Percentiles rank a stretch among this genome's conserved stretches.
These are phyloP conservation scores for Motacilla tschutschensis DNA, from an alignment of 2,113 vertebrate genomes.

Conservation along the genomic window DNA sequence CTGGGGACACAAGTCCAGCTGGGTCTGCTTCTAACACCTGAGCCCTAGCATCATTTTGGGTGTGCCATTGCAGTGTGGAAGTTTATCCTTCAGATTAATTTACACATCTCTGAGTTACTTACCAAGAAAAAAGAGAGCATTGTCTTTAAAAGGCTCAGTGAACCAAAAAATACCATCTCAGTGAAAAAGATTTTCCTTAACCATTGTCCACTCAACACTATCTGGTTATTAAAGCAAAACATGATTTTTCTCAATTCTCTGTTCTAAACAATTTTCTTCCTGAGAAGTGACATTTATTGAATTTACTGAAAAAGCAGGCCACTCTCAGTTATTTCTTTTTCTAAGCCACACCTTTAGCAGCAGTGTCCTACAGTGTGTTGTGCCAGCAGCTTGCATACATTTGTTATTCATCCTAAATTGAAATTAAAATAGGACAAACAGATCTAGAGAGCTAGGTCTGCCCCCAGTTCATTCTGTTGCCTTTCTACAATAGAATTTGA, in stretches of 20 bases:
- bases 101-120: not conserved
- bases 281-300: not conserved
- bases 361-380: not conserved
- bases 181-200: not conserved
- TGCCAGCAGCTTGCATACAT: not conserved
- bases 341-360: not conserved
- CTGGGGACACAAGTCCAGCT: fast-evolving
- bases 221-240: not conserved
- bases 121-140: not conserved
- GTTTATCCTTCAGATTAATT: not conserved
- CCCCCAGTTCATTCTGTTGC: fast-evolving
- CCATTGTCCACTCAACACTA: not conserved
- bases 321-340: not conserved
- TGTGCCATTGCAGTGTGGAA: fast-evolving
- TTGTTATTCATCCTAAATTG: not conserved
- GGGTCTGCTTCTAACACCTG: not conserved
- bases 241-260: not conserved
- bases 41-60: not conserved
- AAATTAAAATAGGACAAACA: not conserved
- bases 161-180: not conserved
- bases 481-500: not conserved
- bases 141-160: not conserved
- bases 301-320: not conserved
- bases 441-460: not conserved
- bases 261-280: not conserved